These are phyloP conservation scores for Megaceryle alcyon DNA, from an alignment of 2,797 vertebrate genomes.

Conservation along the genomic window DNA sequence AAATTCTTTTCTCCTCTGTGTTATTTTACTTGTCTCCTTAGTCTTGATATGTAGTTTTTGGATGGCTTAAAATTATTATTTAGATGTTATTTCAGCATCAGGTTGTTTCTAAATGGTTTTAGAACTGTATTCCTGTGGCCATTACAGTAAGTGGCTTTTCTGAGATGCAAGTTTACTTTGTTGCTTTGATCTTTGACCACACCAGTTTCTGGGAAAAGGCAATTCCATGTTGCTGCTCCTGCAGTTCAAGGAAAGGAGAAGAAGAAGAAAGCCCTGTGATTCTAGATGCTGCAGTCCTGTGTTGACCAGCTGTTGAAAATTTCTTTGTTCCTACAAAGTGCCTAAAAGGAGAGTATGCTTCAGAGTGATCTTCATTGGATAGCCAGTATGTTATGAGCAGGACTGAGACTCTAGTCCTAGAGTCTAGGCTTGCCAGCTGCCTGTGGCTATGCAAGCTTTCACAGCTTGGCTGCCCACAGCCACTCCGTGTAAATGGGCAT, in stretches of 20 bases:
- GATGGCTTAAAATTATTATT: neutral
- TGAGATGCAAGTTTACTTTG: neutral
- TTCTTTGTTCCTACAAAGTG: neutral
- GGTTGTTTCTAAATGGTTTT: neutral
- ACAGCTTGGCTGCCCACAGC: neutral
- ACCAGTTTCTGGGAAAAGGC: neutral
- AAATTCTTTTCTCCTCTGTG: neutral
- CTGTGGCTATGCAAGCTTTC: neutral
- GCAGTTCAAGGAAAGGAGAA: neutral
- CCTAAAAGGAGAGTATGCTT: neutral
- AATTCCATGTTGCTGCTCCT: neutral
- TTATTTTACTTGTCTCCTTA: neutral
- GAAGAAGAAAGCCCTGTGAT: neutral
- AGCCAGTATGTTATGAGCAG: neutral
- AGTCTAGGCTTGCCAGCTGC: neutral
- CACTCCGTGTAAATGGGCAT: accelerated
- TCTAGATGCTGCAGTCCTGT: neutral
- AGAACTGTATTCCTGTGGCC: neutral
- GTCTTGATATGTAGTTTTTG: neutral
- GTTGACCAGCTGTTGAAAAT: neutral
- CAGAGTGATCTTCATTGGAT: neutral
- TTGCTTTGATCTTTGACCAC: neutral
- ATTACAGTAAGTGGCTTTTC: neutral
- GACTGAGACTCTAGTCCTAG: neutral
- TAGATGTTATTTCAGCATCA: neutral